Conservation (phyloP, 2,797 vertebrate genomes). For the Hoplostethus atlanticus region DNA sequence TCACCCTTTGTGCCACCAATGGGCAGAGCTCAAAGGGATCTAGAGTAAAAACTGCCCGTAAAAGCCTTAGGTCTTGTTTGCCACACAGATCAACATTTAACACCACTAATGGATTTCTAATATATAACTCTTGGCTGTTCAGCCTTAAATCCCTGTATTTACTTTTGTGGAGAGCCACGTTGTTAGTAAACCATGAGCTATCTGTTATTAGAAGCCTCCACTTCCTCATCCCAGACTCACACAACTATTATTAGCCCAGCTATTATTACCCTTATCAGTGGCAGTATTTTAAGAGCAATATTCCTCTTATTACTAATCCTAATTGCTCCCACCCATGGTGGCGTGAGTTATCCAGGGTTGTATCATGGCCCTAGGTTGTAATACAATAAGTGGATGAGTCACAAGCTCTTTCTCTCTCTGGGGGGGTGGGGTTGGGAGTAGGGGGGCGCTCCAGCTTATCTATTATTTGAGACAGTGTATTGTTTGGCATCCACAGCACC, state of each 20-base stretch:
- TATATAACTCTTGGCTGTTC: slow-evolving; percentile 67
- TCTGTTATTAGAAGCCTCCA: slow-evolving; percentile 75
- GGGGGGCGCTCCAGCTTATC: slow-evolving; percentile 27
- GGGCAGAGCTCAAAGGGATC: slow-evolving; percentile 30
- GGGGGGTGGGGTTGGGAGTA: slow-evolving; percentile 26
- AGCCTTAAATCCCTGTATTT: slow-evolving; percentile 72
- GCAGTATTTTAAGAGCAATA: slow-evolving; percentile 75
- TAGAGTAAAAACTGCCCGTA: slow-evolving; percentile 40
- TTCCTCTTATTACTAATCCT: slow-evolving; percentile 72
- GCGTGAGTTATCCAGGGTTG: slow-evolving; percentile 63
- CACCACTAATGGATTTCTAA: slow-evolving; percentile 74
- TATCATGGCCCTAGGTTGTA: slow-evolving; percentile 67
- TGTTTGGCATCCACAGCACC: slow-evolving; percentile 63
- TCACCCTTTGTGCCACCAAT: slow-evolving; percentile 44
- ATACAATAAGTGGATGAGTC: slow-evolving; percentile 75
- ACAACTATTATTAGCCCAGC: slow-evolving; percentile 75
- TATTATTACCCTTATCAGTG: slow-evolving; percentile 78
- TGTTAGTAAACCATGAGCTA: slow-evolving; percentile 72
- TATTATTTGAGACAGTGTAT: slow-evolving; percentile 66
- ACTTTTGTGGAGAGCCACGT: slow-evolving; percentile 68
- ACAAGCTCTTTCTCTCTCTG: slow-evolving; percentile 49
- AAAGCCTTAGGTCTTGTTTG: slow-evolving; percentile 46
- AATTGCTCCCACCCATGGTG: slow-evolving; percentile 66
- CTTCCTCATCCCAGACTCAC: slow-evolving; percentile 66
- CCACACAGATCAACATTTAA: slow-evolving; percentile 72